phyloP scores from a whole-genome alignment of 2,113 vertebrate genomes.

The Paramormyrops kingsleyae region DNA sequence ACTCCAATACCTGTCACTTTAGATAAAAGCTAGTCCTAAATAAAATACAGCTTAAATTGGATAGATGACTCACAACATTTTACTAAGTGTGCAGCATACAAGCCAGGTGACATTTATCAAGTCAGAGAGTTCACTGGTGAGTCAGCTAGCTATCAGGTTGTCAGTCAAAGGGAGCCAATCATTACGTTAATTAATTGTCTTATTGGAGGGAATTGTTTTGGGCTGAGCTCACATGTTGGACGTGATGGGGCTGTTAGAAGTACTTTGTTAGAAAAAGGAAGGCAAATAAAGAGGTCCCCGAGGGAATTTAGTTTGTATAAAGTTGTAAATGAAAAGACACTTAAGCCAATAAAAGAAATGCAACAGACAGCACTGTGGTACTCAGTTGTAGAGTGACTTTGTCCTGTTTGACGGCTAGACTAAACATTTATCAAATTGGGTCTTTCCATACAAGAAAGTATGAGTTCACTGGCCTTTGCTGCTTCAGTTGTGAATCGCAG shows the following conservation, averaged over 20 bases:
- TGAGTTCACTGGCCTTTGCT: neutral
- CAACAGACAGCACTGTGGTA: neutral
- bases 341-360: neutral
- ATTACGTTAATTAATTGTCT: slow-evolving; percentile 8
- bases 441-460: neutral
- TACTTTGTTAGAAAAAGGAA: neutral
- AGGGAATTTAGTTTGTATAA: neutral
- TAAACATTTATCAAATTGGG: neutral
- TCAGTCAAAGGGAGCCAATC: neutral
- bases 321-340: slow-evolving; percentile 6
- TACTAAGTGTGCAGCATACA: neutral
- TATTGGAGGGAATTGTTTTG: slow-evolving; percentile 1
- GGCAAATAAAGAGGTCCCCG: neutral
- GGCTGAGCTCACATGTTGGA: neutral
- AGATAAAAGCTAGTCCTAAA: neutral
- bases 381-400: neutral
- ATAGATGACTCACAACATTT: neutral
- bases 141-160: neutral
- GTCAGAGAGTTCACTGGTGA: neutral
- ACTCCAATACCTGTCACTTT: neutral
- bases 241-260: neutral
- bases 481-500: neutral
- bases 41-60: neutral
- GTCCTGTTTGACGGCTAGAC: neutral
- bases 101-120: neutral